These are phyloP conservation scores for Raphicerus campestris DNA, from an alignment of 2,113 vertebrate genomes.

Conservation along the genomic window DNA sequence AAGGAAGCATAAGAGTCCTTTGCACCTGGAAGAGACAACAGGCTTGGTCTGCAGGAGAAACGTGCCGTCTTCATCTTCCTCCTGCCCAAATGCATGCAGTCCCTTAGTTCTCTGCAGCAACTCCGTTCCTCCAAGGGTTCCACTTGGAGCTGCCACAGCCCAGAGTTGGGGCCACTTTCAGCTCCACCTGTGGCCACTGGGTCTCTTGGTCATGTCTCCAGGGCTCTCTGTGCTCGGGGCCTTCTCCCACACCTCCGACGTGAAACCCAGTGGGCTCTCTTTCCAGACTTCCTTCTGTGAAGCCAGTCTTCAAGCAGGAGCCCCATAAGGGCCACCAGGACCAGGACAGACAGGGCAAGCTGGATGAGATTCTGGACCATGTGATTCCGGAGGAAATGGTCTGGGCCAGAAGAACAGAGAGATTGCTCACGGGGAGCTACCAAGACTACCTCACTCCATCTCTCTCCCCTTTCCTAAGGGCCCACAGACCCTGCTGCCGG, in stretches of 20 bases:
- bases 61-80: neutral
- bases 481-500: accelerated
- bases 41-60: neutral
- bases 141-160: neutral
- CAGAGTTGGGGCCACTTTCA: neutral
- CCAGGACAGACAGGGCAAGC: neutral
- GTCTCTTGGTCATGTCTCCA: no score
- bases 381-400: neutral
- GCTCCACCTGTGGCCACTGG: neutral
- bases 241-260: accelerated
- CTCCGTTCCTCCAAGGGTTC: accelerated
- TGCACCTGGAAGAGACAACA: neutral
- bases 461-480: neutral
- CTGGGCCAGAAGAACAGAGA: neutral
- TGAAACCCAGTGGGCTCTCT: accelerated
- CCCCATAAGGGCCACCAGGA: neutral
- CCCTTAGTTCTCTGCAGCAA: neutral
- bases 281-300: neutral
- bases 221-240: neutral
- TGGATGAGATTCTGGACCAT: neutral
- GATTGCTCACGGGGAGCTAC: accelerated
- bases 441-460: accelerated
- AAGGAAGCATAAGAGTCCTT: neutral
- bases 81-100: accelerated
- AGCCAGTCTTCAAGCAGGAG: conserved; percentile 9